A percentile compares a stretch with the other conserved stretches of the same genome.
Conservation (phyloP, 2,797 vertebrate genomes). For the Graptemys geographica region DNA sequence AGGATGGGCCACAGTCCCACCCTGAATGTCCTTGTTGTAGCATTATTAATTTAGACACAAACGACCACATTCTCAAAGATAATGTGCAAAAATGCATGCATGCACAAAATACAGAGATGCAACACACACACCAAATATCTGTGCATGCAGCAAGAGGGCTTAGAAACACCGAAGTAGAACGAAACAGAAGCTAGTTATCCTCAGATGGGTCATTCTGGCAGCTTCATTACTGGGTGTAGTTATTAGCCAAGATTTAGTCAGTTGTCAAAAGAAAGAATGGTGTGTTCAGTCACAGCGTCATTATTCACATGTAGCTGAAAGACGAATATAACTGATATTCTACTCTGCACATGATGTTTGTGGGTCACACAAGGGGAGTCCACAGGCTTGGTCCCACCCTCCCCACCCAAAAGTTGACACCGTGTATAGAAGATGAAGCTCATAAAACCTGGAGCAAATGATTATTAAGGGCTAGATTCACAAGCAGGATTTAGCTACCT, state of each 20-base stretch:
- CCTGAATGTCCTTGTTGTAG: not conserved
- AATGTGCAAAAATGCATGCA: not conserved
- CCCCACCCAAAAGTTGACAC: conserved; percentile 13
- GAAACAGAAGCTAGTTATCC: conserved; percentile 13
- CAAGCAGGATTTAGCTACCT: not conserved
- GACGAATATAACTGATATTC: conserved; percentile 21
- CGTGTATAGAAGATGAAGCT: not conserved
- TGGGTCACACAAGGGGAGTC: conserved; percentile 23
- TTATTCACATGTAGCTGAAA: conserved; percentile 51
- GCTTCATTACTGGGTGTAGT: not conserved
- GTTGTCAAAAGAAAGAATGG: conserved; percentile 53
- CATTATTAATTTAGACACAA: not conserved
- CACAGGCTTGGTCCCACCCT: not conserved
- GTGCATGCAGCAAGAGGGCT: conserved; percentile 1
- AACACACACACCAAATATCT: conserved; percentile 3
- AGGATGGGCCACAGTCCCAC: not conserved
- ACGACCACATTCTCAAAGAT: not conserved
- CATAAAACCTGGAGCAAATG: not conserved
- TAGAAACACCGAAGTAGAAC: not conserved
- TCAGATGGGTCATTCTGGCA: not conserved
- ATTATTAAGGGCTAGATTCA: not conserved
- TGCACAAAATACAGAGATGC: not conserved
- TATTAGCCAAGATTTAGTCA: conserved; percentile 37
- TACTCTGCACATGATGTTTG: conserved; percentile 11
- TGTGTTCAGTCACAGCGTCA: conserved; percentile 34